Evolutionary conservation across 2,888 invertebrate species (phyloP).

Genomic region (Ephialtes manifestator): DNA sequence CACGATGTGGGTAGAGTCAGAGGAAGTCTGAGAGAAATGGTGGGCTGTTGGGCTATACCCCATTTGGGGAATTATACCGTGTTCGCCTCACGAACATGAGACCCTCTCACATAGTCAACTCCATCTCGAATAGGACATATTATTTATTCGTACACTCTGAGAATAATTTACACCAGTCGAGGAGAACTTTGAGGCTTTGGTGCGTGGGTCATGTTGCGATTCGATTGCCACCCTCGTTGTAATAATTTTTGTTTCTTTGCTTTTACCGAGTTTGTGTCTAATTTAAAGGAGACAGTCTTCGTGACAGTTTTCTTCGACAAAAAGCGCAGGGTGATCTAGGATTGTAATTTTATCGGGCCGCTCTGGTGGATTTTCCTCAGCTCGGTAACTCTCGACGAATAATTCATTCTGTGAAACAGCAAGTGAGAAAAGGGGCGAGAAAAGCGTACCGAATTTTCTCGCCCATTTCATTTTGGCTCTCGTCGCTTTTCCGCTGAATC

Average conservation of each 20-base stretch:
- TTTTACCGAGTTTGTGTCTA: not conserved
- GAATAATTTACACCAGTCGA: slow-evolving; percentile 60
- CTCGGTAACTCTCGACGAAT: slow-evolving; percentile 3
- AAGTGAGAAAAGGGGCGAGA: slow-evolving; percentile 11
- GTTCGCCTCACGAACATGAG: slow-evolving; percentile 44
- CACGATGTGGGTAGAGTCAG: slow-evolving; percentile 9
- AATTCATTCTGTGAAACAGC: not conserved
- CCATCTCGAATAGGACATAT: slow-evolving; percentile 53
- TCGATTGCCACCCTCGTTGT: not conserved
- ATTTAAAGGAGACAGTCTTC: not conserved
- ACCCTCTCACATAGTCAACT: slow-evolving; percentile 6
- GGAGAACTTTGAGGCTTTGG: not conserved
- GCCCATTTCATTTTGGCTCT: slow-evolving; percentile 51
- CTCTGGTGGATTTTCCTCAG: not conserved
- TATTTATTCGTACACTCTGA: slow-evolving; percentile 55
- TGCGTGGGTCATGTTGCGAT: not conserved
- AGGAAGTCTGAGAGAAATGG: not conserved
- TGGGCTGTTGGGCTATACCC: slow-evolving; percentile 3
- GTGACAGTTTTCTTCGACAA: not conserved
- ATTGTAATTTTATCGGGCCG: not conserved
- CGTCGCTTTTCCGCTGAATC: slow-evolving; percentile 10
- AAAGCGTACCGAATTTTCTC: slow-evolving; percentile 35
- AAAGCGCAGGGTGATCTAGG: not conserved
- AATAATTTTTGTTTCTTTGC: not conserved
- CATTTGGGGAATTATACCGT: slow-evolving; percentile 56